phyloP scores from a whole-genome alignment of 2,113 vertebrate species.

The Rhea pennata region DNA sequence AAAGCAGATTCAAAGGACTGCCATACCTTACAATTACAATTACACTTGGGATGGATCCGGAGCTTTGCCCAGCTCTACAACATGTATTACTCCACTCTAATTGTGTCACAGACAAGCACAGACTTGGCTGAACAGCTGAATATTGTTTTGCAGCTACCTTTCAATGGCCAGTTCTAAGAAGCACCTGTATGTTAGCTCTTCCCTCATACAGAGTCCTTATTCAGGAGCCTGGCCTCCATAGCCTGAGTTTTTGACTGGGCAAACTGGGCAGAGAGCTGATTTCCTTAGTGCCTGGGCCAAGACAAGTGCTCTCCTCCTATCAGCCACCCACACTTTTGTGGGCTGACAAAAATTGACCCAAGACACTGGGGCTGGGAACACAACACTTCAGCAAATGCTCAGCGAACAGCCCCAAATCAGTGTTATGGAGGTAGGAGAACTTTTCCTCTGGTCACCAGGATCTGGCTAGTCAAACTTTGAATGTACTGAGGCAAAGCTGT shows the following conservation, averaged over 20 bases:
- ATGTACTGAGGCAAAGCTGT: neutral
- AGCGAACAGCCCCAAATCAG: neutral
- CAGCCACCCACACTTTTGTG: neutral
- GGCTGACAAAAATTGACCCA: neutral
- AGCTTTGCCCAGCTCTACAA: constrained; percentile 8
- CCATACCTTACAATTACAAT: neutral
- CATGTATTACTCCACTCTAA: constrained; percentile 14
- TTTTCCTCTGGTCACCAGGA: neutral
- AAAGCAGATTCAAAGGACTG: constrained; percentile 27
- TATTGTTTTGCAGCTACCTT: neutral
- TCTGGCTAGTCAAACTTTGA: neutral
- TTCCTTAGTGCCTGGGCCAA: neutral
- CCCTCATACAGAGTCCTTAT: neutral
- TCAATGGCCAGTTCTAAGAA: neutral
- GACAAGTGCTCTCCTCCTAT: neutral
- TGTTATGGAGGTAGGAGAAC: neutral
- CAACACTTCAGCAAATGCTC: neutral
- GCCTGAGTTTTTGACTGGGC: neutral
- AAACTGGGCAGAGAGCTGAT: neutral
- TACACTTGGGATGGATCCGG: neutral
- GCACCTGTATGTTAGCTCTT: neutral
- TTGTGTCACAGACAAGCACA: constrained; percentile 16
- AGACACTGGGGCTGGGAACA: neutral
- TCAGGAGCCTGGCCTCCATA: neutral
- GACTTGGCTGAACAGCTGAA: neutral